phyloP scores from a whole-genome alignment of 2,888 invertebrate genomes.

The Hirtodrosophila confusa region DNA sequence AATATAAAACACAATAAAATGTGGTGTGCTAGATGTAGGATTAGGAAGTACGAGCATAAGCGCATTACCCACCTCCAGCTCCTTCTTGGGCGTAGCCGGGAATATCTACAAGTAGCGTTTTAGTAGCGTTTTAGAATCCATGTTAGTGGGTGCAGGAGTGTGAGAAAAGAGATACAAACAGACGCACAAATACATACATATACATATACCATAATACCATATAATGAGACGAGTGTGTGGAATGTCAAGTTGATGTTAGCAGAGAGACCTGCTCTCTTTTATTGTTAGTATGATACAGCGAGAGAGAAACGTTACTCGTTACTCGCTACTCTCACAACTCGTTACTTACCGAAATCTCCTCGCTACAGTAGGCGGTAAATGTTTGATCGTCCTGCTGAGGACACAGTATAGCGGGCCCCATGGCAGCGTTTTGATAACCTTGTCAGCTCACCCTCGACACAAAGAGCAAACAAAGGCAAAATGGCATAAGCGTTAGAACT shows the following conservation, averaged over 20 bases:
- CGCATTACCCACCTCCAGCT: slow-evolving; percentile 83
- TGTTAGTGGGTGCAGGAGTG: slow-evolving; percentile 50
- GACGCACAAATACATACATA: slow-evolving; percentile 51
- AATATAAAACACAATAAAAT: no score
- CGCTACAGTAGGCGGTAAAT: slow-evolving; percentile 89
- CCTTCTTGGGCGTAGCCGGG: slow-evolving; percentile 84
- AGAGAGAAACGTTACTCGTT: neutral
- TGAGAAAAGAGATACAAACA: slow-evolving; percentile 44
- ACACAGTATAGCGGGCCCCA: slow-evolving; percentile 91
- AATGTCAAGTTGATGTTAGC: neutral
- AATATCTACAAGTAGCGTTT: slow-evolving; percentile 80
- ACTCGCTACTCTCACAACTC: neutral
- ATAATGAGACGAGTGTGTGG: slow-evolving; percentile 21
- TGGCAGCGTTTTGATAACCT: slow-evolving; percentile 80
- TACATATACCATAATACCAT: slow-evolving; percentile 30
- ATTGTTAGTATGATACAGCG: no score
- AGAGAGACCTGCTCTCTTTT: neutral
- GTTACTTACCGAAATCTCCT: slow-evolving; percentile 89
- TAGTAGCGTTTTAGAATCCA: slow-evolving; percentile 56
- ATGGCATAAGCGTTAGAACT: no score
- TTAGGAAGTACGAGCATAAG: neutral
- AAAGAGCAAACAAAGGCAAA: slow-evolving; percentile 11
- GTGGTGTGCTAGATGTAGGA: no score
- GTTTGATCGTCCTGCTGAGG: slow-evolving; percentile 89
- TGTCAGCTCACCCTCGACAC: slow-evolving; percentile 84